phyloP scores from a whole-genome alignment of 2,888 invertebrate genomes.

The Emesis furor region DNA sequence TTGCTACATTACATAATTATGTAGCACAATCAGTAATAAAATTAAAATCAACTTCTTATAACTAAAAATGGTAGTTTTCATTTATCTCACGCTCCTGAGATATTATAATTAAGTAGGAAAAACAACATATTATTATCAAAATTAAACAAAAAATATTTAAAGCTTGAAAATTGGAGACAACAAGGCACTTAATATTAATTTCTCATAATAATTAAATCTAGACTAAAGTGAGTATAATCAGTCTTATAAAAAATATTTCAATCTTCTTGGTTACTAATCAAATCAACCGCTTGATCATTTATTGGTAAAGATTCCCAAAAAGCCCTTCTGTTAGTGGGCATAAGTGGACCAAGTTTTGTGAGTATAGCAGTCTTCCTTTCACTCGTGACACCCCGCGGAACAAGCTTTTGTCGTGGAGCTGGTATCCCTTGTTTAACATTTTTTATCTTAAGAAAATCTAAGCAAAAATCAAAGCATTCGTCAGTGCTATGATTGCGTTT shows the following conservation, averaged over 20 bases:
- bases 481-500: conserved; percentile 42
- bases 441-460: conserved; percentile 45
- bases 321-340: conserved; percentile 43
- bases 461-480: conserved; percentile 27
- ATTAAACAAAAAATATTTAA: neutral
- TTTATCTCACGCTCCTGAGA: neutral
- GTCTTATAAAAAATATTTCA: neutral
- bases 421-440: conserved; percentile 42
- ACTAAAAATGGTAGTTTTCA: neutral
- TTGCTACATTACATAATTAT: neutral
- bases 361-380: conserved; percentile 39
- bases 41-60: conserved; percentile 6
- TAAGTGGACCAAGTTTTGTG: conserved; percentile 45
- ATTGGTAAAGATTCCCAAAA: conserved; percentile 50
- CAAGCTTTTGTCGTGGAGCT: conserved; percentile 45
- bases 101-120: neutral
- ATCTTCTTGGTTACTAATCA: conserved; percentile 32
- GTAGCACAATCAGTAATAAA: neutral
- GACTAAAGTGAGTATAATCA: conserved; percentile 20
- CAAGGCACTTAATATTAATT: conserved; percentile 1
- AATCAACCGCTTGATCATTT: conserved; percentile 42
- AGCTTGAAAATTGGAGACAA: neutral
- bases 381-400: conserved; percentile 34
- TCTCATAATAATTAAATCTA: conserved; percentile 4
- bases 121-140: neutral